phyloP scores from a whole-genome alignment of 2,797 vertebrate species.

The Harpagifer antarcticus region DNA sequence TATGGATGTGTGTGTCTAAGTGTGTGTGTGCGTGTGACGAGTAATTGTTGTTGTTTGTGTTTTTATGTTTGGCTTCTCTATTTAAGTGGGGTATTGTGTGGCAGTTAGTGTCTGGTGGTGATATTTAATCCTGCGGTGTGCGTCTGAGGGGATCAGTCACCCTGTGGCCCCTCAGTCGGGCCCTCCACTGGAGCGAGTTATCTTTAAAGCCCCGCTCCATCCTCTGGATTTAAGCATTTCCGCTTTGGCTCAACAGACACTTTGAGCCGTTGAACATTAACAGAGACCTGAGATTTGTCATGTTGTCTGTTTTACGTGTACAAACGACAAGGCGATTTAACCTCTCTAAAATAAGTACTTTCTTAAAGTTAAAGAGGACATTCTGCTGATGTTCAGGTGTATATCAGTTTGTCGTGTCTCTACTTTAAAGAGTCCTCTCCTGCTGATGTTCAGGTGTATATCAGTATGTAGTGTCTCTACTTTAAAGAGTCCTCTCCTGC shows the following conservation, averaged over 20 bases:
- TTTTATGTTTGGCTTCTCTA: not conserved
- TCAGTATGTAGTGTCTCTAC: too few species aligned
- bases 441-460: too few species aligned
- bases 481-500: too few species aligned
- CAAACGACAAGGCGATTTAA: too few species aligned
- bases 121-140: constrained; percentile 22
- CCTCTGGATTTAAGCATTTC: constrained; percentile 25
- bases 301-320: too few species aligned
- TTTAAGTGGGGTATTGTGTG: not conserved
- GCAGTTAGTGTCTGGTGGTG: not conserved
- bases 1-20: not conserved
- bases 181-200: constrained; percentile 29
- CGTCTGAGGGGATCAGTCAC: constrained; percentile 15
- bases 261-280: too few species aligned
- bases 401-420: too few species aligned
- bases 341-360: too few species aligned
- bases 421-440: too few species aligned
- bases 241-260: not conserved
- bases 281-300: too few species aligned
- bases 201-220: constrained; percentile 16
- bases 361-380: too few species aligned
- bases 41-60: constrained; percentile 6
- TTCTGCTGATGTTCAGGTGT: too few species aligned
- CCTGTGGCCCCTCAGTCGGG: constrained; percentile 1
- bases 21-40: not conserved